Evolutionary conservation across 2,797 vertebrate genomes (phyloP).

Genomic region (Danionella dracula): DNA sequence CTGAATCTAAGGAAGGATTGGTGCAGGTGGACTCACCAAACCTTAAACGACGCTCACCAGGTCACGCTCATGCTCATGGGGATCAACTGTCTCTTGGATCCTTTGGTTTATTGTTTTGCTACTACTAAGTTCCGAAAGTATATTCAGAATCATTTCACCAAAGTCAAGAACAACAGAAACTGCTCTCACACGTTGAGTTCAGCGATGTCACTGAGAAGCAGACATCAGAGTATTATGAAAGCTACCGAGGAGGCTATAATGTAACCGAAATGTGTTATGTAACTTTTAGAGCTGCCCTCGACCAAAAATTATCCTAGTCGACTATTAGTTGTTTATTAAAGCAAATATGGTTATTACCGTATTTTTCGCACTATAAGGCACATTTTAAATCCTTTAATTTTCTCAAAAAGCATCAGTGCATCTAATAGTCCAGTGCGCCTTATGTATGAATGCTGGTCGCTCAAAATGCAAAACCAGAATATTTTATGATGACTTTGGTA

Average conservation of each 20-base stretch:
- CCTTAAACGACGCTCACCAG: constrained; percentile 83
- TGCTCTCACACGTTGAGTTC: constrained; percentile 73
- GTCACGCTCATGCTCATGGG: constrained; percentile 84
- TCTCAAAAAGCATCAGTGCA: too few relatives aligned
- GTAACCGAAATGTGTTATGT: not conserved
- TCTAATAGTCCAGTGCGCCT: too few relatives aligned
- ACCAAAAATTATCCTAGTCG: too few relatives aligned
- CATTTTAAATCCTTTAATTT: too few relatives aligned
- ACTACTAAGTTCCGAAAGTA: constrained; percentile 87
- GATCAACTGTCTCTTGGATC: constrained; percentile 87
- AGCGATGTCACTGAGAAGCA: constrained; percentile 55
- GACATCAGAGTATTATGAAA: constrained; percentile 33
- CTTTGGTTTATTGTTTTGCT: constrained; percentile 91
- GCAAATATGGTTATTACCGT: too few relatives aligned
- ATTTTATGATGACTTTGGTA: too few relatives aligned
- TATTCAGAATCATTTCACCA: constrained; percentile 71
- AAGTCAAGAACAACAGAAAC: constrained; percentile 65
- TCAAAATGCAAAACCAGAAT: too few relatives aligned
- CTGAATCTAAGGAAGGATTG: constrained; percentile 62
- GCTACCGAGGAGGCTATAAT: not conserved
- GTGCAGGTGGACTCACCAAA: constrained; percentile 53
- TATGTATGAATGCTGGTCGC: too few relatives aligned
- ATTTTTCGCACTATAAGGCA: too few relatives aligned
- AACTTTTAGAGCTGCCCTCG: too few relatives aligned
- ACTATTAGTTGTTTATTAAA: too few relatives aligned